Evolutionary conservation across 2,113 vertebrate genomes (phyloP).

Genomic region (Nannospalax galili): DNA sequence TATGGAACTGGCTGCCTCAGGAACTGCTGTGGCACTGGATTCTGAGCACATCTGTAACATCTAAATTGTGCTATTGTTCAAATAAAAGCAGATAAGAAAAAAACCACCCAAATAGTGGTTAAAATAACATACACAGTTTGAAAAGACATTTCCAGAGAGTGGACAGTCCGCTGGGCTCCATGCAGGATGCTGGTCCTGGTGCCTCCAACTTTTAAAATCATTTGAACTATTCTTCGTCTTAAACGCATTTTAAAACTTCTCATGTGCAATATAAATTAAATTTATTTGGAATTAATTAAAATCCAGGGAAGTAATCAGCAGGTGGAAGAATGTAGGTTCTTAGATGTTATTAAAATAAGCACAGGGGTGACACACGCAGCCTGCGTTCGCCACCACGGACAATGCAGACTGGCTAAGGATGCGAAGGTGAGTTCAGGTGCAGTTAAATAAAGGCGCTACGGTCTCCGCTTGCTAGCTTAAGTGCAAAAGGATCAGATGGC

Average conservation of each 20-base stretch:
- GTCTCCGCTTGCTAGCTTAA: conserved; percentile 60
- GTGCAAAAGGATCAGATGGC: conserved; percentile 54
- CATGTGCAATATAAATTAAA: conserved; percentile 76
- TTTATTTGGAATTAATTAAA: conserved; percentile 72
- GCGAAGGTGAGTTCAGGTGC: neutral
- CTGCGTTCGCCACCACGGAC: neutral
- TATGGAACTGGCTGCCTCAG: conserved; percentile 83
- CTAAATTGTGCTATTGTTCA: conserved; percentile 81
- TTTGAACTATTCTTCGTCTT: conserved; percentile 76
- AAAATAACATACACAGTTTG: conserved; percentile 80
- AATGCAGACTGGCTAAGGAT: neutral
- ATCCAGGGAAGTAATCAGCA: conserved; percentile 80
- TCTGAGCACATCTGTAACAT: conserved; percentile 84
- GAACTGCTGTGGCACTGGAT: conserved; percentile 44
- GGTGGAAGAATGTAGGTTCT: conserved; percentile 75
- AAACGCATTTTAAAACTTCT: conserved; percentile 76
- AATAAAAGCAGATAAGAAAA: conserved; percentile 72
- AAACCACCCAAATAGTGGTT: conserved; percentile 54
- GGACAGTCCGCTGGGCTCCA: conserved; percentile 81
- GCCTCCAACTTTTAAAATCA: conserved; percentile 69
- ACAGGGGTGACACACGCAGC: neutral
- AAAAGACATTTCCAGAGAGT: conserved; percentile 81
- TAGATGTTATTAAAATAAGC: conserved; percentile 59
- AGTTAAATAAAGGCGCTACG: neutral
- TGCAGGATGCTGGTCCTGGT: conserved; percentile 72